Evolutionary conservation across 2,888 invertebrate species (phyloP), one percentile per base, ranked within the genome.

Genomic region (Phaedon cochleariae): DNA sequence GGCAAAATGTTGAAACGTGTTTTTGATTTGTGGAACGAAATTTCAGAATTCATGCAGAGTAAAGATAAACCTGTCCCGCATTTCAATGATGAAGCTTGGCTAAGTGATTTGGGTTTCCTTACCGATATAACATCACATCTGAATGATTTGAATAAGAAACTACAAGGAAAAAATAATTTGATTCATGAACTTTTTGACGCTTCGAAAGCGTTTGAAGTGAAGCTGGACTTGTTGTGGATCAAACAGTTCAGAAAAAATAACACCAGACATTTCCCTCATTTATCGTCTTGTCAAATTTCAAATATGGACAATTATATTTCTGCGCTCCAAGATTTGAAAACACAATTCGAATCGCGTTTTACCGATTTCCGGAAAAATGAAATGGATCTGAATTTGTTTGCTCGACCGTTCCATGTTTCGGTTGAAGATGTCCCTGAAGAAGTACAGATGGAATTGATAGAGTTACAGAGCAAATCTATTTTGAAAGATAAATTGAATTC

Each of bases 1-100:
- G 65, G 52, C 41, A 52, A 53, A 67, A 66, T 71, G 63, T 62
- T 72, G 45, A 69, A 68, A 64, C 29, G 67, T 49, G 63, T 72
- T 22, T 70, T 65, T 59, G 58, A 69, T 46, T 58, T 64, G 48
- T 49, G 65, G 59, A 62, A 57, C 7, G 69, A 73, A 68, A 69
- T 73, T 58, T 62, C 68, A 67, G 51, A 65, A 59, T 73, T 69
- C 54, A 29, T 53, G 41, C 41, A 17, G 52, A 64, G 53, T 29
- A 59, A 54, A 45, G 22, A 20, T 41, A 64, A 46, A 51, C 18
- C 15, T 41, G 41, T 52, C 9, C 37, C 52, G 18, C 37, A 59
- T n/a, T 59, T 49, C 31, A 15, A 26, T 10, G 41, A 59, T 34
- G 17, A 49, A 31, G 59, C 21, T 2, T 51, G 26, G 49, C 20